Evolutionary conservation across 2,888 invertebrate species (phyloP), one percentile per base, ranked within the genome.

Genomic region (Acanthosepion pharaonis): DNA sequence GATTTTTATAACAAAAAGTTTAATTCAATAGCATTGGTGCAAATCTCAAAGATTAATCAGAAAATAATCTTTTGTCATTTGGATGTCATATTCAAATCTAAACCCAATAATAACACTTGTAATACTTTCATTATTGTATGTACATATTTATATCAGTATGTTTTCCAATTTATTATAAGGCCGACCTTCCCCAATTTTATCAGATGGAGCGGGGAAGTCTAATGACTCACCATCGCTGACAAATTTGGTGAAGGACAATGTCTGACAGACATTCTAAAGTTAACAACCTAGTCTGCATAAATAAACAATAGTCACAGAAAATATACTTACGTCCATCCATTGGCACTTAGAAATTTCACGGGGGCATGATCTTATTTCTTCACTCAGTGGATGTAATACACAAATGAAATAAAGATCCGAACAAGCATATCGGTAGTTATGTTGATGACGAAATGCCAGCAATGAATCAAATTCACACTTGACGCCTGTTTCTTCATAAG

Each of bases 401-500:
- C 98, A 98, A 5, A 99, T 98, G 94, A 98, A 98, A 97, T 99
- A 99, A 94, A 99, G 98, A 97, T 99, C 99, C 0, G 99, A 99
- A 97, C 99, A 99, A 0, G 98, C 98, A 97, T 98, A 99, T 97
- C 98, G 98, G 94, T 98, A 98, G 49, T 96, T 98, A 97, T 99
- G 99, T 48, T 98, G 98, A 97, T 99, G 99, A 95, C 99, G 98
- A 94, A 99, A 98, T 93, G 98, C 98, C 3, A 99, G 97, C 95
- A 99, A 97, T 42, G 98, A 98, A 95, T 98, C 98, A 97, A 99
- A 99, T 96, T 98, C 98, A 0, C 98, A 98, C 95, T 98, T 97
- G 94, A 99, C 98, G 94, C 98, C 98, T 0, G 99, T 99, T 98
- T 99, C 99, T 98, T 99, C 99, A 94, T 98, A 98, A 0, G 99